Conservation (phyloP, 2,797 vertebrate genomes). For the Sebastes variabilis region DNA sequence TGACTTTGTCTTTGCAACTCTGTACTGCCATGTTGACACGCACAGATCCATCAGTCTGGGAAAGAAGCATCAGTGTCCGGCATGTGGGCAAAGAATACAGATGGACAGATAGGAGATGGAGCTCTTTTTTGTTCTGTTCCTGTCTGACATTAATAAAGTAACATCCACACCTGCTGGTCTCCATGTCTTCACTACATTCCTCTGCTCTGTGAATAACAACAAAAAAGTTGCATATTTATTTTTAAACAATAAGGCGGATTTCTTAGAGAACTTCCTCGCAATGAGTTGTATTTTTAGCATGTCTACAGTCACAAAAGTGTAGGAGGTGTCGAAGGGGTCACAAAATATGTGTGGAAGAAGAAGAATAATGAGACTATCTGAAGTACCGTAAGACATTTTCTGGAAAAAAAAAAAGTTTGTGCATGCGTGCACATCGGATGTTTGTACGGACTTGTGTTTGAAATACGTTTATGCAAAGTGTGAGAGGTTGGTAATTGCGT, state of each 20-base stretch:
- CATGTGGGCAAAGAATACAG: conserved; percentile 19
- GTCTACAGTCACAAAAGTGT: background rate
- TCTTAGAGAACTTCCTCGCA: background rate
- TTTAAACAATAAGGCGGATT: background rate
- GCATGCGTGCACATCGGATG: background rate
- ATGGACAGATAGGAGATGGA: conserved; percentile 3
- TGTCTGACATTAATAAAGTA: conserved; percentile 17
- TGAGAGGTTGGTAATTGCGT: background rate
- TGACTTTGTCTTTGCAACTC: conserved; percentile 28
- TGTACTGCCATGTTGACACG: conserved; percentile 17
- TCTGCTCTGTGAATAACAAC: background rate
- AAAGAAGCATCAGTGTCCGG: background rate
- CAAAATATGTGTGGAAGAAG: background rate
- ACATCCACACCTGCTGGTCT: conserved; percentile 38
- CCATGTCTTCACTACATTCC: conserved; percentile 7
- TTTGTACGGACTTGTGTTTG: background rate
- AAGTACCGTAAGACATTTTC: background rate
- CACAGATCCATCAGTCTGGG: conserved; percentile 29
- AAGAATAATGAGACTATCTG: background rate
- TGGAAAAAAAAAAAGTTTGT: background rate
- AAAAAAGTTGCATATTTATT: background rate
- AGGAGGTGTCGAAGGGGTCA: background rate
- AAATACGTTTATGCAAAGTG: background rate
- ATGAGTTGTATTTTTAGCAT: background rate
- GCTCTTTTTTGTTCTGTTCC: conserved; percentile 1